Conservation (phyloP, 2,113 vertebrate species). For the Abramis brama region DNA sequence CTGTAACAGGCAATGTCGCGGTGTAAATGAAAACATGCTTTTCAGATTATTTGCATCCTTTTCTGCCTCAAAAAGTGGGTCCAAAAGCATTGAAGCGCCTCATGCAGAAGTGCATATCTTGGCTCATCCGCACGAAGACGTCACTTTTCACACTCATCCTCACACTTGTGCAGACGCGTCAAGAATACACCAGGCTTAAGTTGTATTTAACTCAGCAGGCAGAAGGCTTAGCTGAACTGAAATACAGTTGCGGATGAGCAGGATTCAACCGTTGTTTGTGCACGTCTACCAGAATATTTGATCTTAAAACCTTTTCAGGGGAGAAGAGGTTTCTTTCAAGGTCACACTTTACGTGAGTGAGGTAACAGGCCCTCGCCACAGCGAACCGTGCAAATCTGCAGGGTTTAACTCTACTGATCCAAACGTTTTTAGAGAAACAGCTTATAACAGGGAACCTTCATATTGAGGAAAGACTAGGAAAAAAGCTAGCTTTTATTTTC, state of each 20-base stretch:
- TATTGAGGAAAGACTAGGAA: not conserved
- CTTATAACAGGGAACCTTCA: not conserved
- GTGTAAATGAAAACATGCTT: not conserved
- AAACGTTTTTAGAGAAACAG: not conserved
- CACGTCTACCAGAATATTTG: not conserved
- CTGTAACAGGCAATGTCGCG: not conserved
- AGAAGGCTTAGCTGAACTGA: not conserved
- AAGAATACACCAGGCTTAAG: slow-evolving; percentile 8
- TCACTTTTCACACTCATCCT: slow-evolving; percentile 17
- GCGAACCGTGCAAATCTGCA: not conserved
- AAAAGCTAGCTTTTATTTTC: no score
- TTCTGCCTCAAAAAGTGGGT: not conserved
- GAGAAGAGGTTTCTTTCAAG: not conserved
- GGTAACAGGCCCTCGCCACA: not conserved
- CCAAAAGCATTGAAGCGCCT: not conserved
- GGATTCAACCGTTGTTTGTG: not conserved
- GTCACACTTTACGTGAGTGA: not conserved
- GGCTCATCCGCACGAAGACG: not conserved
- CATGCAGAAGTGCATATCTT: not conserved
- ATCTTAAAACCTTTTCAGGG: not conserved
- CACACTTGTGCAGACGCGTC: not conserved
- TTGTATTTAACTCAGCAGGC: slow-evolving; percentile 1
- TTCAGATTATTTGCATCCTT: not conserved
- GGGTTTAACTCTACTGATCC: not conserved
- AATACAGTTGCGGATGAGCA: not conserved